These are phyloP conservation scores for Apodemus sylvaticus DNA, from an alignment of 2,113 vertebrate genomes.

Conservation along the genomic window DNA sequence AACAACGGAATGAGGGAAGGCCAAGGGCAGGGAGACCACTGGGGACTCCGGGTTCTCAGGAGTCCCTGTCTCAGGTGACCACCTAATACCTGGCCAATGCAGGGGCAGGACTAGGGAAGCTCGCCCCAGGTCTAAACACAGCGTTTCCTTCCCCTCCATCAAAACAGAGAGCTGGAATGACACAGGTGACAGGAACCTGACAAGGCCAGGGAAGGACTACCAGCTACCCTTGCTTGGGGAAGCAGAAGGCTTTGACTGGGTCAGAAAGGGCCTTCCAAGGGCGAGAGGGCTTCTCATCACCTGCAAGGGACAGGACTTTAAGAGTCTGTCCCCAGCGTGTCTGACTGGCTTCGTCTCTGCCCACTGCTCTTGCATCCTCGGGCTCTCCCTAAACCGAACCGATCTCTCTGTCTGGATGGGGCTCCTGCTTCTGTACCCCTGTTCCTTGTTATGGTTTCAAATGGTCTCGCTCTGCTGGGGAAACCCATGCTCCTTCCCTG, in stretches of 20 bases:
- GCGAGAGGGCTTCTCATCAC: not conserved
- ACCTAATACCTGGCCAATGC: not conserved
- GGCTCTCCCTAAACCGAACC: not conserved
- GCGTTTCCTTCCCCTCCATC: accelerated
- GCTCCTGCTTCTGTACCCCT: too few relatives aligned
- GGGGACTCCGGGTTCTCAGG: not conserved
- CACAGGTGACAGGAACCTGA: not conserved
- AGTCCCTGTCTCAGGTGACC: not conserved
- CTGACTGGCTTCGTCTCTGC: not conserved
- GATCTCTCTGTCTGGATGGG: not conserved
- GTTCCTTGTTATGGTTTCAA: not conserved
- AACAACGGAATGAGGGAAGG: not conserved
- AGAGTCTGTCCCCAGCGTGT: not conserved
- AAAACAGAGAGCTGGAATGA: not conserved
- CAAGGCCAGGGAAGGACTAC: not conserved
- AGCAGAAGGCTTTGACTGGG: not conserved
- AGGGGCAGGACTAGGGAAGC: not conserved
- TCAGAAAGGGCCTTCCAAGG: not conserved
- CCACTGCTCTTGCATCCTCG: too few relatives aligned
- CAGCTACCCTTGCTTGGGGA: not conserved
- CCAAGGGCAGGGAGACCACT: not conserved
- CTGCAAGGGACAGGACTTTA: not conserved
- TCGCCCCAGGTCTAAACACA: not conserved
- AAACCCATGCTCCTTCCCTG: not conserved
- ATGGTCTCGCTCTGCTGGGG: not conserved